Base-by-base conservation (phyloP, 2,888 invertebrate genomes). In the Micoletzkya japonica region DNA sequence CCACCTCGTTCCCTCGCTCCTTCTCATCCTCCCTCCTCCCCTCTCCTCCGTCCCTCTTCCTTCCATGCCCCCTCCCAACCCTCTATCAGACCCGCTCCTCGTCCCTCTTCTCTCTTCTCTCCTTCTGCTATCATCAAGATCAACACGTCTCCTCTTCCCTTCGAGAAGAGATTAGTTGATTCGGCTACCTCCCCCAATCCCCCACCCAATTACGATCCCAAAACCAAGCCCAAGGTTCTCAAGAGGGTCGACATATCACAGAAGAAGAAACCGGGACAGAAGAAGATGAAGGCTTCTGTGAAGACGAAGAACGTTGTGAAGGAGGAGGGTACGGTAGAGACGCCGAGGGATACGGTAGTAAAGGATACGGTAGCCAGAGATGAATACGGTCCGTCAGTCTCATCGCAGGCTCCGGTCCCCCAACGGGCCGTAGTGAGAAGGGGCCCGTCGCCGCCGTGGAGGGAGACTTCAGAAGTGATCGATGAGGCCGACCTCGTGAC, bases 401-500 rank as follows among this genome's bases (percentile, higher is more conserved):
- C 30, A 1, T 26, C 44, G 44, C 4, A 6, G 24, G 2, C 4
- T 36, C 24, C 32, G 20, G 0, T n/a, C n/a, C 57, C 26, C 20
- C n/a, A n/a, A n/a, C n/a, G n/a, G n/a, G n/a, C n/a, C n/a, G n/a
- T n/a, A n/a, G n/a, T n/a, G n/a, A n/a, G n/a, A n/a, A n/a, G n/a
- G n/a, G n/a, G n/a, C n/a, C 26, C 59, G 28, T 28, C 59, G 0
- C 49, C 34, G 7, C 24, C 63, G 20, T 79, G 79, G 79, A 70
- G 69, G 2, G 64, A 73, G 28, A 32, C 50, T 3, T 70, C 73
- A 6, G 79, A 77, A 32, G 73, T 79, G 14, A 58, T 79, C 7
- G 79, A 79, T 58, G 79, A 79, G 52, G 72, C 74, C 7, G 79
- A 77, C 39, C 77, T 79, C 50, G 63, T 77, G 50, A 78, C 78